Base-by-base conservation (phyloP, 2,113 vertebrate genomes). In the Lampris megalopsis region DNA sequence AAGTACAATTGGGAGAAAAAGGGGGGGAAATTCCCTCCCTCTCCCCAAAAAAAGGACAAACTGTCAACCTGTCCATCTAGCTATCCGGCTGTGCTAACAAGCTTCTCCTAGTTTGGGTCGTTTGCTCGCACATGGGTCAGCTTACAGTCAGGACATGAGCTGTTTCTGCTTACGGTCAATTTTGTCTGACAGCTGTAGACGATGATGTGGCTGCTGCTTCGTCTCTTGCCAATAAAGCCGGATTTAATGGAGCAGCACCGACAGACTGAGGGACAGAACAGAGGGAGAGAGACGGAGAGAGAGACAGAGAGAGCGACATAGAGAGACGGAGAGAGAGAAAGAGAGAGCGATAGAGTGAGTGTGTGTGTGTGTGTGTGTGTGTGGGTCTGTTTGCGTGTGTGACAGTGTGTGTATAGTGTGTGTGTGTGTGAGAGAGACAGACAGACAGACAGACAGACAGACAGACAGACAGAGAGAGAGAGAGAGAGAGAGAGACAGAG, bases 141-240 rank as follows among this genome's bases (percentile, higher is more conserved):
- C 4, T 50, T 50, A 50, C 11, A 50, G 11, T 38, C n/a, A 68
- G 66, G 38, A 66, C 41, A 68, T 61, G 11, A n/a, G 8, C 47
- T 38, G 38, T 54, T 52, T 78, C 82, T 83, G 80, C 61, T 64
- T 48, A 38, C 47, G 42, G 52, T 82, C 63, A 3, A 24, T 36
- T 63, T 6, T 63, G 35, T 64, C 54, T 64, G 75, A 85, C 48
- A 60, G 42, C 58, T 5, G 70, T 64, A 24, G 54, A 43, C 76
- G 70, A n/a, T 73, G 79, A 83, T 77, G 81, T 41, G 50, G 1
- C 8, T 49, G 2, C 79, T 88, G 87, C n/a, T 83, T 79, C 1
- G 13, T 63, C 86, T 86, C 73, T 52, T 56, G 6, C 37, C 13
- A 24, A 43, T 40, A 64, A 79, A 47, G n/a, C 42, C 59, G 13